Conservation (phyloP, 2,113 vertebrate species). For the Scomber japonicus region DNA sequence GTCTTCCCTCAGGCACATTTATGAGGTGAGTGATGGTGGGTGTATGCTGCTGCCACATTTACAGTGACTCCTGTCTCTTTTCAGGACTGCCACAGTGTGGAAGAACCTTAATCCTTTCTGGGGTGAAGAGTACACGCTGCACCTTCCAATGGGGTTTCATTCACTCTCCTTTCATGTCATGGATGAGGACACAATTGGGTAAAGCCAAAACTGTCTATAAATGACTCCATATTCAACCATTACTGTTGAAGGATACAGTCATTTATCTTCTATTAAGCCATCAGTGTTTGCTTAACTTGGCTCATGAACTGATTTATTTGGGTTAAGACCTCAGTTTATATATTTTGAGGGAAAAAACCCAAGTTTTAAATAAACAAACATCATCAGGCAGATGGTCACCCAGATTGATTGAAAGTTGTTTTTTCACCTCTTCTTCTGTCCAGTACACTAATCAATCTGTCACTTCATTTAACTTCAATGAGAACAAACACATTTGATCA, state of each 20-base stretch:
- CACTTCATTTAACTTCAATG: neutral
- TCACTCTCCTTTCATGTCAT: conserved; percentile 90
- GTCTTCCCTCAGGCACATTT: neutral
- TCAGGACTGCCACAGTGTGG: conserved; percentile 92
- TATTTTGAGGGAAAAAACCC: conserved; percentile 42
- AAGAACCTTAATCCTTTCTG: conserved; percentile 93
- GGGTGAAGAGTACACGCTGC: conserved; percentile 92
- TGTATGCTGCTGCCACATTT: neutral
- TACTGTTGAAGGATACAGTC: neutral
- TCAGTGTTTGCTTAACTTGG: conserved; percentile 49
- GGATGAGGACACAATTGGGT: conserved; percentile 94
- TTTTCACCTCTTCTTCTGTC: conserved; percentile 30
- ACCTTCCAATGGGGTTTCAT: conserved; percentile 90
- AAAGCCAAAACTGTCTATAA: conserved; percentile 35
- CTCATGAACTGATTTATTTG: conserved; percentile 41
- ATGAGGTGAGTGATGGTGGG: neutral
- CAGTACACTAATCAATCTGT: conserved; percentile 1
- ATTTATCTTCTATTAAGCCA: conserved; percentile 24
- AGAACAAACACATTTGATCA: conserved; percentile 2
- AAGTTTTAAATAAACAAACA: conserved; percentile 71
- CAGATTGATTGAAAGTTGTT: conserved; percentile 53
- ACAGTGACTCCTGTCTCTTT: neutral
- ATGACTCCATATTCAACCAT: conserved; percentile 25
- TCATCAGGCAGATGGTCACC: conserved; percentile 48
- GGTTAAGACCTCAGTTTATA: conserved; percentile 37